Evolutionary conservation across 2,113 vertebrate species (phyloP).

Genomic region (Equus przewalskii): DNA sequence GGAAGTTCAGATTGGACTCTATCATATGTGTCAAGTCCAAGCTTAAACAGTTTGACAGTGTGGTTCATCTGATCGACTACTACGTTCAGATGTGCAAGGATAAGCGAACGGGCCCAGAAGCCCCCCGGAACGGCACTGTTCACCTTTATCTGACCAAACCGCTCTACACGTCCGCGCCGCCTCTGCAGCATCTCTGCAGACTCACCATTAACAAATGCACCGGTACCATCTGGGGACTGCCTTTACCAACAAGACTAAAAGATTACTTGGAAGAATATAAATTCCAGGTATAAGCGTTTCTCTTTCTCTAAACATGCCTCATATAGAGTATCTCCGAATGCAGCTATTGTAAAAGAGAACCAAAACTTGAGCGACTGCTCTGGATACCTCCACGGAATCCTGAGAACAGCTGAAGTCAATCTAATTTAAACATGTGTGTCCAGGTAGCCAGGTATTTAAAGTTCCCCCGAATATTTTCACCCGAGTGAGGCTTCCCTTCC

Average conservation of each 20-base stretch:
- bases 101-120: slow-evolving; percentile 84
- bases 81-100: slow-evolving; percentile 95
- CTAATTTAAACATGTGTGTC: slow-evolving; percentile 63
- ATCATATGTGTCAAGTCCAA: slow-evolving; percentile 95
- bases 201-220: slow-evolving; percentile 95
- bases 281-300: slow-evolving; percentile 93
- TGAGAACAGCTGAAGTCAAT: slow-evolving; percentile 83
- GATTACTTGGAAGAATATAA: slow-evolving; percentile 96
- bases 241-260: slow-evolving; percentile 95
- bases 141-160: slow-evolving; percentile 97
- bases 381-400: slow-evolving; percentile 81
- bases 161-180: slow-evolving; percentile 91
- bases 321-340: slow-evolving; percentile 81
- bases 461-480: slow-evolving; percentile 69
- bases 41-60: slow-evolving; percentile 97
- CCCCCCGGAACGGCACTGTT: slow-evolving; percentile 93
- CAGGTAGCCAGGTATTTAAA: slow-evolving; percentile 79
- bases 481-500: slow-evolving; percentile 68
- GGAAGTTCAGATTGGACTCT: slow-evolving; percentile 98
- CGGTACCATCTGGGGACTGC: slow-evolving; percentile 91
- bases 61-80: slow-evolving; percentile 97
- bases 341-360: slow-evolving; percentile 84
- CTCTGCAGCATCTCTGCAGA: slow-evolving; percentile 95
- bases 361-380: slow-evolving; percentile 80
- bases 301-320: slow-evolving; percentile 83